Evolutionary conservation across 2,888 invertebrate species (phyloP).

Genomic region (Acheta domesticus): DNA sequence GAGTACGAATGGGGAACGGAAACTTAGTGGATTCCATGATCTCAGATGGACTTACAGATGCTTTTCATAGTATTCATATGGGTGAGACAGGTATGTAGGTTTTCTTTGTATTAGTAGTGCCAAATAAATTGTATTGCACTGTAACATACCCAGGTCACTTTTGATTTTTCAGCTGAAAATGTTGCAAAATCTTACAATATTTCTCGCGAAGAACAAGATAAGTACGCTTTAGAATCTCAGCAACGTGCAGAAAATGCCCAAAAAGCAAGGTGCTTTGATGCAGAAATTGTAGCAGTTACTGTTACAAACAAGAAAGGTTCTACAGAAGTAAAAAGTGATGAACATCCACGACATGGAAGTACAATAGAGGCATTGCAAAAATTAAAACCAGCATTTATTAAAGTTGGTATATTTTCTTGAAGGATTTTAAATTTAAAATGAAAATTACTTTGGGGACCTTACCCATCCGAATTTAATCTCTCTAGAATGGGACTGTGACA

Average conservation of each 20-base stretch:
- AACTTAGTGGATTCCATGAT: conserved; percentile 64
- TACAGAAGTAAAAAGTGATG: conserved; percentile 58
- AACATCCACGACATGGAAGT: conserved; percentile 64
- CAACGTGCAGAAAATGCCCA: conserved; percentile 60
- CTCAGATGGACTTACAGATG: conserved; percentile 70
- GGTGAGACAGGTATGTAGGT: conserved; percentile 63
- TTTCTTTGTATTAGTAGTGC: too few relatives aligned
- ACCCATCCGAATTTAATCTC: conserved; percentile 25
- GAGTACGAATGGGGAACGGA: conserved; percentile 64
- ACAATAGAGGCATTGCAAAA: conserved; percentile 59
- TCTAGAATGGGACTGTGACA: conserved; percentile 64
- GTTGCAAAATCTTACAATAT: conserved; percentile 64
- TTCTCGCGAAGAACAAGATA: conserved; percentile 66
- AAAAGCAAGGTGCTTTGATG: conserved; percentile 59
- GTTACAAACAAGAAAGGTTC: conserved; percentile 51
- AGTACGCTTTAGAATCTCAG: conserved; percentile 66
- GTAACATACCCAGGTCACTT: too few relatives aligned
- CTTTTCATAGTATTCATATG: conserved; percentile 71
- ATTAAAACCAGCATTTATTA: conserved; percentile 62
- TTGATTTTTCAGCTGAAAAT: conserved; percentile 62
- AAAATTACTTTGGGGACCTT: too few relatives aligned
- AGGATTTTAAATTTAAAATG: too few relatives aligned
- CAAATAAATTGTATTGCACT: too few relatives aligned
- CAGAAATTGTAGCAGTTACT: conserved; percentile 68
- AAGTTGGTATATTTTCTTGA: conserved; percentile 45